These are phyloP conservation scores for Aspidiotus destructor DNA, from an alignment of 2,888 invertebrate genomes.

Conservation along the genomic window DNA sequence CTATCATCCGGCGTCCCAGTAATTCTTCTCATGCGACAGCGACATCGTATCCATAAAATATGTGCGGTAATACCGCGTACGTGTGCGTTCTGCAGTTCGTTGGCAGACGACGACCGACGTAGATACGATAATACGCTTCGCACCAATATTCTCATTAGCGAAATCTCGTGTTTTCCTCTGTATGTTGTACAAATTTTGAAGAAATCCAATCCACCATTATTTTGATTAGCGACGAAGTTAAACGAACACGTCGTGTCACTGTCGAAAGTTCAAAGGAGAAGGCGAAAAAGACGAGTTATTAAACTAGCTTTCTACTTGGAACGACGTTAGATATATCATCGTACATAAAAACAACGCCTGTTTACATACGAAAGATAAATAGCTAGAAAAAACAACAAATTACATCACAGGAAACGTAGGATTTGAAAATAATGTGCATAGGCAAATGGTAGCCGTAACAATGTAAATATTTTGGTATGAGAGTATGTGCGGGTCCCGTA, in stretches of 20 bases:
- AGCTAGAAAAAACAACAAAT: conserved; percentile 29
- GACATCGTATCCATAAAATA: too few relatives aligned
- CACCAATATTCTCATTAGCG: too few relatives aligned
- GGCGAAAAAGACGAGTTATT: not conserved
- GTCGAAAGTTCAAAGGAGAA: not conserved
- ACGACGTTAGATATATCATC: conserved; percentile 14
- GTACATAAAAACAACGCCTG: conserved; percentile 27
- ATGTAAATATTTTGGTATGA: conserved; percentile 31
- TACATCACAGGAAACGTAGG: conserved; percentile 26
- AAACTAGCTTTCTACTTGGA: conserved; percentile 7
- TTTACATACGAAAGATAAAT: conserved; percentile 31
- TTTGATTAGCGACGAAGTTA: conserved; percentile 20
- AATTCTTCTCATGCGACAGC: too few relatives aligned
- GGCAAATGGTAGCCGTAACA: conserved; percentile 25
- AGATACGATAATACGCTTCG: too few relatives aligned
- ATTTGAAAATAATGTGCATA: conserved; percentile 20
- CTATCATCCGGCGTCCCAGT: too few relatives aligned
- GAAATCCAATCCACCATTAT: conserved; percentile 17
- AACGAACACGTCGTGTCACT: conserved; percentile 2
- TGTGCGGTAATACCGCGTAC: too few relatives aligned
- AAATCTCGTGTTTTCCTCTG: conserved; percentile 3
- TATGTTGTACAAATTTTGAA: not conserved
- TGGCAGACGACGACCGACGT: too few relatives aligned
- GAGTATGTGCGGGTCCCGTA: conserved; percentile 30
- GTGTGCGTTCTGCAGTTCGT: too few relatives aligned